Evolutionary conservation across 2,113 vertebrate species (phyloP).

Genomic region (Montifringilla adamsi): DNA sequence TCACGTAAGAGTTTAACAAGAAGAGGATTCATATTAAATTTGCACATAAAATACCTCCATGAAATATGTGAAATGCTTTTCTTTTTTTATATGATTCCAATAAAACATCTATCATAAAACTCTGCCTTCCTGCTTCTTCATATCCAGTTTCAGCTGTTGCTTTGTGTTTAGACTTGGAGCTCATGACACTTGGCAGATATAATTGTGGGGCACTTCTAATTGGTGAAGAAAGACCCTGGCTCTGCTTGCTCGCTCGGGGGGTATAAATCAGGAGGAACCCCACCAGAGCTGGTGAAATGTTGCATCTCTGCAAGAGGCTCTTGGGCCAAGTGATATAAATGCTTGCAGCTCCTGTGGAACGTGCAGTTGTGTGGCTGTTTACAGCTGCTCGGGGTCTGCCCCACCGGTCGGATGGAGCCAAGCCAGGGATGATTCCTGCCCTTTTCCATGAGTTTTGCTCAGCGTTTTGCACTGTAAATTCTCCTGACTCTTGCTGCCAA

Average conservation of each 20-base stretch:
- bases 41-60: constrained; percentile 51
- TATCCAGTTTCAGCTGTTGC: constrained; percentile 39
- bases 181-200: neutral
- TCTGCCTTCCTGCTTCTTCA: constrained; percentile 55
- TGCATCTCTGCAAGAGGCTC: neutral
- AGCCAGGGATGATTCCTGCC: constrained; percentile 40
- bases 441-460: neutral
- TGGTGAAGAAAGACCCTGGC: constrained; percentile 19
- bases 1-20: constrained; percentile 74
- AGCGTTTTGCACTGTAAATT: neutral
- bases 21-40: constrained; percentile 73
- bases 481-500: constrained; percentile 48
- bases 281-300: neutral
- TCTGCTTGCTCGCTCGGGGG: neutral
- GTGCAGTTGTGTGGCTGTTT: neutral
- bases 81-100: constrained; percentile 61
- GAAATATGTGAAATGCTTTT: constrained; percentile 71
- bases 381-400: constrained; percentile 8
- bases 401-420: neutral
- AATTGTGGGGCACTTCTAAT: neutral
- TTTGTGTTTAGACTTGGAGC: constrained; percentile 48
- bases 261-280: neutral
- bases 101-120: constrained; percentile 71
- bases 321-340: neutral
- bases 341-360: neutral